These are phyloP conservation scores for Oreotragus oreotragus DNA, from an alignment of 2,113 vertebrate species.

Conservation along the genomic window DNA sequence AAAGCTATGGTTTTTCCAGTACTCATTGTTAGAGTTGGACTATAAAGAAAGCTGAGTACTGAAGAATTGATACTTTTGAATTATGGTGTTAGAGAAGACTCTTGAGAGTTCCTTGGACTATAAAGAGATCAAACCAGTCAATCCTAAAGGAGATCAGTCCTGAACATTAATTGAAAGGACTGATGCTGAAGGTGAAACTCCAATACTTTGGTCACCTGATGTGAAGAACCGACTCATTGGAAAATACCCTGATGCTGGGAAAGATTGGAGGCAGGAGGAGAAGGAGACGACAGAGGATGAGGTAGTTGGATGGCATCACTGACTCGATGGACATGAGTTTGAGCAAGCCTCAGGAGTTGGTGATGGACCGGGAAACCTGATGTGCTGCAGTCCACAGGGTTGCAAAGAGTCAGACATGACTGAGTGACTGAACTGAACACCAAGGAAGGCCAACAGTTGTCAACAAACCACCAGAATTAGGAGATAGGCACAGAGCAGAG, in stretches of 20 bases:
- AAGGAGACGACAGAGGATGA: fast-evolving
- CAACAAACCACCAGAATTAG: not conserved
- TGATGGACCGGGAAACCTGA: not conserved
- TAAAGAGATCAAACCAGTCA: not conserved
- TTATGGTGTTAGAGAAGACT: not conserved
- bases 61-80: not conserved
- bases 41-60: too few species aligned
- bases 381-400: not conserved
- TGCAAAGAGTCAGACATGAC: not conserved
- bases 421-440: not conserved
- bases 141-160: not conserved
- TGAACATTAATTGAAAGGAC: not conserved
- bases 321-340: not conserved
- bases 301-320: not conserved
- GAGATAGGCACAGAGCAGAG: not conserved
- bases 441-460: not conserved
- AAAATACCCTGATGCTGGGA: not conserved
- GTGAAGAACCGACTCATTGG: fast-evolving
- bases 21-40: too few species aligned
- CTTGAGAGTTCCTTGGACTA: not conserved
- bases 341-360: not conserved
- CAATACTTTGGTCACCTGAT: not conserved
- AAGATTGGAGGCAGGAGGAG: not conserved
- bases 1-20: too few species aligned
- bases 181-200: not conserved